Base-by-base conservation (phyloP, 2,888 invertebrate genomes). In the Calliphora vomitoria region DNA sequence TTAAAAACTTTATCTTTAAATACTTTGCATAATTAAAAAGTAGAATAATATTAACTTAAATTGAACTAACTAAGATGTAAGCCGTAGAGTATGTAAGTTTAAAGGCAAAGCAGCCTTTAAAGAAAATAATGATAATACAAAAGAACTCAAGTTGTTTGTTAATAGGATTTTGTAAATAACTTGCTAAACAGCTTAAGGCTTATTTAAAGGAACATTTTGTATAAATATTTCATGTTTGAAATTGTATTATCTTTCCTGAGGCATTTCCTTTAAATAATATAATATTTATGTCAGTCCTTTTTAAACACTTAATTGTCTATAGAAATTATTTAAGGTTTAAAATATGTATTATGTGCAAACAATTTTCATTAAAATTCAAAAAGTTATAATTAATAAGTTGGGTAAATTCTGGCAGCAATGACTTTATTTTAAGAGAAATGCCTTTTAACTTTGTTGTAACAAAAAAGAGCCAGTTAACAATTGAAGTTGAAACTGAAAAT, bases 301-400 rank as follows among this genome's bases (percentile, higher is more conserved):
- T n/a, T 18, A 35, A 78, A 55, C 38, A 68, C 44, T 53, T 58
- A 55, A 58, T 68, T 55, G 31, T 18, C 31, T 55, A 44, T 55
- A 47, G 69, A 60, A n/a, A n/a, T 60, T 69, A 38, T 20, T 66
- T 38, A 38, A 64, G 64, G 60, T 35, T 35, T 11, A 62, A 60
- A 25, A 58, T 8, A 13, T 5, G 1, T 20, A n/a, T 80, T 60
- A 69, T 60, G 13, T 44, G 44, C 15, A n/a, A 50, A 50, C n/a
- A 50, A 8, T 47, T 18, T 1, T 18, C 60, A 71, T 80, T 50
- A 71, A 62, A 71, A 62, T 71, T 50, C 15, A 50, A 25, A 80
- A 71, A 80, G 18, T 80, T 62, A 1, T 62, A 44, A 53, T 41
- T 64, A 64, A 81, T 41, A 72, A 72, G 18, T 72, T 72, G n/a